A percentile compares a stretch with the other conserved stretches of the same genome.
phyloP scores from a whole-genome alignment of 2,888 invertebrate genomes.

The Rotaria macrura region DNA sequence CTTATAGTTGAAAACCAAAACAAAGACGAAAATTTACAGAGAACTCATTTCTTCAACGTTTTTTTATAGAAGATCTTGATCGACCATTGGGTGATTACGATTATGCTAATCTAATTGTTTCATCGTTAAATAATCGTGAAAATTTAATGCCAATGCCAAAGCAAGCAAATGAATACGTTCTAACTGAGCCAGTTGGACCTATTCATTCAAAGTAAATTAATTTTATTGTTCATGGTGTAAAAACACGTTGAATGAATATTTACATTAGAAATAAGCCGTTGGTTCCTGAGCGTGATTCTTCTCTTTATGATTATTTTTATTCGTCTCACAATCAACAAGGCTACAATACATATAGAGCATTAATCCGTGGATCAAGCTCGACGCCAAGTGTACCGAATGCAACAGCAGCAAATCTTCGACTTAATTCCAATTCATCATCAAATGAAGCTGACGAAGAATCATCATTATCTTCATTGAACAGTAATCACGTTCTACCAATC shows the following conservation, averaged over 20 bases:
- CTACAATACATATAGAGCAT: background rate
- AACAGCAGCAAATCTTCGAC: background rate
- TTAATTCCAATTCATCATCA: slow-evolving; percentile 16
- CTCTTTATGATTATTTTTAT: background rate
- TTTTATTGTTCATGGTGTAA: too few species aligned
- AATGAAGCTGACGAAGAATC: slow-evolving; percentile 21
- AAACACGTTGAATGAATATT: background rate
- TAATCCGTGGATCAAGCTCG: background rate
- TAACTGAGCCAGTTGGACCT: background rate
- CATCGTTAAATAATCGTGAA: background rate
- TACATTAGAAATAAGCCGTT: background rate
- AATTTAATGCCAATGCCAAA: background rate
- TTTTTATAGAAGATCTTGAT: slow-evolving; percentile 24
- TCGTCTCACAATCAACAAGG: background rate
- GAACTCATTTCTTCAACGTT: too few species aligned
- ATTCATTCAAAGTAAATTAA: background rate
- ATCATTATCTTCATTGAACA: slow-evolving; percentile 10
- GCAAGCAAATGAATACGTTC: background rate
- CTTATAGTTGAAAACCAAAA: too few species aligned
- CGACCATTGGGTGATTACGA: slow-evolving; percentile 29
- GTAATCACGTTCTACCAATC: background rate
- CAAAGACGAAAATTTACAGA: too few species aligned
- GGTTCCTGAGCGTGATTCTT: slow-evolving; percentile 1
- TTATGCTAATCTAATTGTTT: background rate
- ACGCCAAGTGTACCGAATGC: background rate